phyloP scores from a whole-genome alignment of 2,113 vertebrate species.

The Neogale vison region DNA sequence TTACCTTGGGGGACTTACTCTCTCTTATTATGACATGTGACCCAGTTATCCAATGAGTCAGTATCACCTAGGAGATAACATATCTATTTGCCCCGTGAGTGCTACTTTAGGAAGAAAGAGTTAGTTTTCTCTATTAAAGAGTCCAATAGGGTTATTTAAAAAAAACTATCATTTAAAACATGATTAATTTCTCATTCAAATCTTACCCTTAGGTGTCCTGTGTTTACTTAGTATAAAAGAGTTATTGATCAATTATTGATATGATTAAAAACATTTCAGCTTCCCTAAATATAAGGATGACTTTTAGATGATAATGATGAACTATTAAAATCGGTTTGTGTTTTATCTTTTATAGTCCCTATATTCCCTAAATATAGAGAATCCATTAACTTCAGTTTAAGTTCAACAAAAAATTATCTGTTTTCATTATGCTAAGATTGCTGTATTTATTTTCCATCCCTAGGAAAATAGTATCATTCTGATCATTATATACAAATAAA shows the following conservation, averaged over 20 bases:
- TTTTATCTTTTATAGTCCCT: neutral
- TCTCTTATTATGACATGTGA: constrained; percentile 34
- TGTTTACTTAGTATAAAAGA: constrained; percentile 44
- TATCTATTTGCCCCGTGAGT: neutral
- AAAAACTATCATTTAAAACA: constrained; percentile 2
- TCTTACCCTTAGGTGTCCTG: neutral
- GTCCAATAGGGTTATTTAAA: neutral
- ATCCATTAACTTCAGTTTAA: constrained; percentile 32
- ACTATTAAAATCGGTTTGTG: neutral
- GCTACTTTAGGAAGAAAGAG: constrained; percentile 31
- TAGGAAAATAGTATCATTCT: neutral
- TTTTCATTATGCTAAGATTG: neutral
- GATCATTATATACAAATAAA: neutral
- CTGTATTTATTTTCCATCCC: neutral
- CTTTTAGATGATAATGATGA: constrained; percentile 7
- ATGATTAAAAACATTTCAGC: constrained; percentile 36
- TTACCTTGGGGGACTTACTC: neutral
- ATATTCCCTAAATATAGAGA: neutral
- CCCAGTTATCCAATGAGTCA: constrained; percentile 61
- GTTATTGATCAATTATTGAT: constrained; percentile 39
- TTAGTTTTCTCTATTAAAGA: constrained; percentile 34
- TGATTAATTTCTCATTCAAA: constrained; percentile 50
- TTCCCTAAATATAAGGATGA: constrained; percentile 14
- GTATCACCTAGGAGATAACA: neutral
- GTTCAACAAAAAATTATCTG: neutral